Evolutionary conservation across 2,888 invertebrate species (phyloP).

Genomic region (Gymnosoma rotundatum): DNA sequence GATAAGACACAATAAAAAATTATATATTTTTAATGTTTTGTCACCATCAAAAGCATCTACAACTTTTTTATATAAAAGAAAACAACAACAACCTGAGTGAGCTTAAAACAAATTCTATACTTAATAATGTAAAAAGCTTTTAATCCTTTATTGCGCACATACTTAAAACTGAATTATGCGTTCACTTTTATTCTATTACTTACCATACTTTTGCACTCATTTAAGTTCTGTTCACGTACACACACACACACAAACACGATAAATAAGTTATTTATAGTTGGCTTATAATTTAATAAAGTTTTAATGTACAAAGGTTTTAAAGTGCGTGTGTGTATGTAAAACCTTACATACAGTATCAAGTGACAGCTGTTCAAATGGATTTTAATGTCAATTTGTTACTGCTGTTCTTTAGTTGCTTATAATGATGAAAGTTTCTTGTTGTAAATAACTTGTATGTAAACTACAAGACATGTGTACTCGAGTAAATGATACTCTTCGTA

Average conservation of each 20-base stretch:
- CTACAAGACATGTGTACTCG: slow-evolving; percentile 31
- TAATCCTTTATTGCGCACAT: slow-evolving; percentile 74
- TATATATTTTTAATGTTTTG: no score
- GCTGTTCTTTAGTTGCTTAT: slow-evolving; percentile 50
- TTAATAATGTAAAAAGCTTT: slow-evolving; percentile 67
- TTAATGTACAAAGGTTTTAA: slow-evolving; percentile 7
- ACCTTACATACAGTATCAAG: slow-evolving; percentile 12
- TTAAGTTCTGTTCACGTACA: not conserved
- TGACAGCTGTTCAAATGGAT: slow-evolving; percentile 63
- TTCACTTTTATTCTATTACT: slow-evolving; percentile 70
- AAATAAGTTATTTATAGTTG: slow-evolving; percentile 32
- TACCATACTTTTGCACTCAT: not conserved
- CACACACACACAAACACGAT: not conserved
- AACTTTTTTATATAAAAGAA: no score
- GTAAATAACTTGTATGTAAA: slow-evolving; percentile 50
- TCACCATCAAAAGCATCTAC: no score
- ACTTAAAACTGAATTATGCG: slow-evolving; percentile 77
- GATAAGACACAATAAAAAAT: no score
- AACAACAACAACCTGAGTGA: no score
- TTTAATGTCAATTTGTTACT: slow-evolving; percentile 61
- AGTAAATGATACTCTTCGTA: not conserved
- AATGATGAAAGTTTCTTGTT: slow-evolving; percentile 61
- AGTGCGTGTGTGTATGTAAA: not conserved
- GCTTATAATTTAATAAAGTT: slow-evolving; percentile 37
- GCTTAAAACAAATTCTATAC: slow-evolving; percentile 4